Conservation (phyloP, 2,888 invertebrate species). For the Drymonia ruficornis region DNA sequence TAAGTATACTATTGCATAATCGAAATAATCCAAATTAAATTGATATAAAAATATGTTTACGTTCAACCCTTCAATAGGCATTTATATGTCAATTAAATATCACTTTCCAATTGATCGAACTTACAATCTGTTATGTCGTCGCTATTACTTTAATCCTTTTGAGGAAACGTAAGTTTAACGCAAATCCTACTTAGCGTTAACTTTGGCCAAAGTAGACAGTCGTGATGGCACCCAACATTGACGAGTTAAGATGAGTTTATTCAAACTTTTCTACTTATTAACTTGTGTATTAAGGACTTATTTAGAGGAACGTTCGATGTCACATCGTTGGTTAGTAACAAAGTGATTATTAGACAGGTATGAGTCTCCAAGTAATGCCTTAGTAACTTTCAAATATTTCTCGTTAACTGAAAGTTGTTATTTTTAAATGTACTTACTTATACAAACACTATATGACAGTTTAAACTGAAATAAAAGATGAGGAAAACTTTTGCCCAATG, state of each 20-base stretch:
- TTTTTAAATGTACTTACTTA: too few species aligned
- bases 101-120: slow-evolving; percentile 25
- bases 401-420: too few species aligned
- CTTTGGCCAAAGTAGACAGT: slow-evolving; percentile 79
- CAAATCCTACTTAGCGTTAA: slow-evolving; percentile 82
- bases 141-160: slow-evolving; percentile 76
- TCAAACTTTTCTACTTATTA: slow-evolving; percentile 80
- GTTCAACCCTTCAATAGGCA: neutral
- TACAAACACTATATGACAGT: too few species aligned
- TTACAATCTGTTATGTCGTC: slow-evolving; percentile 56
- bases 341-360: slow-evolving; percentile 6
- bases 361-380: neutral
- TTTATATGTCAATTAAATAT: slow-evolving; percentile 8
- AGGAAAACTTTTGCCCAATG: too few species aligned
- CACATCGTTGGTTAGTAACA: slow-evolving; percentile 37
- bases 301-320: slow-evolving; percentile 59
- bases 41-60: neutral
- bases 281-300: slow-evolving; percentile 77
- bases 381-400: neutral
- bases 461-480: too few species aligned
- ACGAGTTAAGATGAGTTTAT: slow-evolving; percentile 75
- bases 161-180: slow-evolving; percentile 72
- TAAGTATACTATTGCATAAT: too few species aligned
- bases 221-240: slow-evolving; percentile 78
- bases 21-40: too few species aligned